Base-by-base conservation (phyloP, 2,888 invertebrate species). In the Scotopteryx bipunctaria region DNA sequence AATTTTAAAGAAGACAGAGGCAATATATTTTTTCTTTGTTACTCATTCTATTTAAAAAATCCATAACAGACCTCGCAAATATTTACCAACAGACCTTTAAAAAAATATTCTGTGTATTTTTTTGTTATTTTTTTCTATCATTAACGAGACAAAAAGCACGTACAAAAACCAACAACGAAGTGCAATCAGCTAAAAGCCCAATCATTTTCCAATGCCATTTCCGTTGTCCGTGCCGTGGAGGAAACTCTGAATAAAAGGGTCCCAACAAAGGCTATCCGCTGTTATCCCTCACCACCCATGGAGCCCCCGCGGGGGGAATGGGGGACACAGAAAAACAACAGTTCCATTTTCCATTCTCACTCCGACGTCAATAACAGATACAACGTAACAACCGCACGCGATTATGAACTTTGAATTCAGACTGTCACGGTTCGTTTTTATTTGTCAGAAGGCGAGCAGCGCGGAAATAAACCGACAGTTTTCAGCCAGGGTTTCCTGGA, bases 181-280 rank as follows among this genome's bases (percentile, higher is more conserved):
- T 21, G 74, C 85, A 89, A 89, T 89, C 86, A 86, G 73, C 88
- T 89, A 89, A 89, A 88, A 89, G 88, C 84, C 71, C 78, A 86
- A 85, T 83, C 79, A 86, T 86, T 88, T 88, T 85, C 85, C 83
- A 86, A 87, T 87, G 80, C 80, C 82, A 87, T 89, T 85, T 86
- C 86, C 85, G 80, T 67, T 74, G 81, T 73, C 75, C 75, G 71
- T 65, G 64, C 69, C 66, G 67, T 66, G 64, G 61, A 62, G 83
- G 78, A 82, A 81, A 83, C 77, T 73, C 73, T 66, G 80, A 73
- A 82, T 80, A 78, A 76, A 76, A 79, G 74, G 75, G 80, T 73
- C 74, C 74, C 73, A 79, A n/a, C 80, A 81, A 81, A 82, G 79
- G 76, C 81, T 78, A 78, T 73, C 80, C 76, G 75, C 59, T 65